Conservation (phyloP, 2,113 vertebrate species). For the Lasiurus cinereus region DNA sequence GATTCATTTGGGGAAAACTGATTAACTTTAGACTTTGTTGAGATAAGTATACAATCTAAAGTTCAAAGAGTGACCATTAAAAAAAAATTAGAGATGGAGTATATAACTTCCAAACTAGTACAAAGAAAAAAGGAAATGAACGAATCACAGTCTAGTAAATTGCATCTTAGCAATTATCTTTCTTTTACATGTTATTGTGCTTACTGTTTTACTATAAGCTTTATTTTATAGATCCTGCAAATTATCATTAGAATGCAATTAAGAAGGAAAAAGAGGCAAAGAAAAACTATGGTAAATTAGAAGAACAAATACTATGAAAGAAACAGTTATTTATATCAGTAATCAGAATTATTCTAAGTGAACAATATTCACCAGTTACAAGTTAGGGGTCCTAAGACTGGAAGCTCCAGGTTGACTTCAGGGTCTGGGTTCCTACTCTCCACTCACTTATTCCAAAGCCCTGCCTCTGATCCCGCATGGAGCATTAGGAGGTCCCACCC, state of each 20-base stretch:
- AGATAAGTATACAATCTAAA: constrained; percentile 9
- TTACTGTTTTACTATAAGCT: constrained; percentile 8
- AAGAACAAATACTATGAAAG: not conserved
- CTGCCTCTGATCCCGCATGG: not conserved
- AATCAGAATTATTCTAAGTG: not conserved
- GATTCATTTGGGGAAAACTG: constrained; percentile 26
- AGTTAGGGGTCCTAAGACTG: not conserved
- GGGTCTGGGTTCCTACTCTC: not conserved
- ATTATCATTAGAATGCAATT: not conserved
- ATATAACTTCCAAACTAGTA: not conserved
- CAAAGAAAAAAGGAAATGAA: constrained; percentile 8
- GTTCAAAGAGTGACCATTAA: constrained; percentile 30
- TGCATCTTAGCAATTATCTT: not conserved
- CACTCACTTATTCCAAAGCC: not conserved
- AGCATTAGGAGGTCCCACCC: not conserved
- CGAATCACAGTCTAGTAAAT: not conserved
- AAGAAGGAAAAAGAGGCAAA: not conserved
- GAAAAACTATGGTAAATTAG: not conserved
- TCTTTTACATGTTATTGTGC: not conserved
- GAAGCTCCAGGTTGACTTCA: not conserved
- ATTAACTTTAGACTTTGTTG: constrained; percentile 9
- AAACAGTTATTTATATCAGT: not conserved
- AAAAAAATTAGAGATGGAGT: not conserved
- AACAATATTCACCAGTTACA: not conserved
- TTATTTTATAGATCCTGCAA: not conserved